phyloP scores from a whole-genome alignment of 2,888 invertebrate species.

The Melangyna quadrimaculata region DNA sequence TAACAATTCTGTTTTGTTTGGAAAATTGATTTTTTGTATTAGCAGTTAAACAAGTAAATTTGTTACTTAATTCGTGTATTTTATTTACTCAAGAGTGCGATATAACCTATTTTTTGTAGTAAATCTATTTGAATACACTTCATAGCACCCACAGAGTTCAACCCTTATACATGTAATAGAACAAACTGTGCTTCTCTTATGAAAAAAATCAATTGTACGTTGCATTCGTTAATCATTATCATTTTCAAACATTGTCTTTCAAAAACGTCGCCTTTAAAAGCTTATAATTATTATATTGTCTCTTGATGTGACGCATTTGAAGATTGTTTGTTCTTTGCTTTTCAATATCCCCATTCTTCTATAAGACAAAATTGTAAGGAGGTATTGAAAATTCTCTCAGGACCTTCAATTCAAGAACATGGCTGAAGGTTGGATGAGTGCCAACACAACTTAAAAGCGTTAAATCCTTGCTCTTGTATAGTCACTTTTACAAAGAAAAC shows the following conservation, averaged over 20 bases:
- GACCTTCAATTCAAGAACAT: constrained; percentile 36
- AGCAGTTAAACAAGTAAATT: too few relatives aligned
- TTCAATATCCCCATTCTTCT: not conserved
- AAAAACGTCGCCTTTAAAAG: not conserved
- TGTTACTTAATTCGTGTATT: too few relatives aligned
- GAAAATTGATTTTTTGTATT: too few relatives aligned
- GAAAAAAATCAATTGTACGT: not conserved
- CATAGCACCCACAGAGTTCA: too few relatives aligned
- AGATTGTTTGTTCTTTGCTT: not conserved
- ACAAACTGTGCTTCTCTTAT: too few relatives aligned
- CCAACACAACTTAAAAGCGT: constrained; percentile 28
- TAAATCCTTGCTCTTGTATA: constrained; percentile 10
- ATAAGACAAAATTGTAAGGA: constrained; percentile 1
- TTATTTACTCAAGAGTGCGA: too few relatives aligned
- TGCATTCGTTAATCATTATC: not conserved
- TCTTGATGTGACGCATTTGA: not conserved
- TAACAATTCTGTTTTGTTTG: too few relatives aligned
- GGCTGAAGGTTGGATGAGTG: constrained; percentile 42
- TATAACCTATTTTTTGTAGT: too few relatives aligned
- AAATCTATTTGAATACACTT: too few relatives aligned
- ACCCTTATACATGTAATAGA: too few relatives aligned
- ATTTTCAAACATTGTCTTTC: not conserved
- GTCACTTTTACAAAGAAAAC: not conserved
- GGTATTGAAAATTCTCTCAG: constrained; percentile 28
- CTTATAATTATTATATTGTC: too few relatives aligned